Conservation (phyloP, 2,888 invertebrate species). For the Anticlea derivata region DNA sequence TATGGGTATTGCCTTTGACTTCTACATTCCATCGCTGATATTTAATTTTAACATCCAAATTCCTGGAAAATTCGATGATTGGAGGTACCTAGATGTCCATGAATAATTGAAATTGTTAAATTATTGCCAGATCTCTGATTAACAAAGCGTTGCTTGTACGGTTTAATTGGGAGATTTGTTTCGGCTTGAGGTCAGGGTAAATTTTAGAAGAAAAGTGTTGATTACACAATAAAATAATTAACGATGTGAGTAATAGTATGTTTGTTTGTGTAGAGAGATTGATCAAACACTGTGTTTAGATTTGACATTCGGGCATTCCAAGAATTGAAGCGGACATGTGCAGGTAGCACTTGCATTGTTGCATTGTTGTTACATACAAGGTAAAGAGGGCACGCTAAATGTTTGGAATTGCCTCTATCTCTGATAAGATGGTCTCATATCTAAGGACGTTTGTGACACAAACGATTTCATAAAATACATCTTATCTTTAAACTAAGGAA, state of each 20-base stretch:
- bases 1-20: constrained; percentile 13
- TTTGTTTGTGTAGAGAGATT: no score
- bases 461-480: neutral
- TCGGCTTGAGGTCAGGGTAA: constrained; percentile 51
- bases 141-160: constrained; percentile 38
- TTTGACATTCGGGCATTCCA: neutral
- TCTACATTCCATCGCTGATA: neutral
- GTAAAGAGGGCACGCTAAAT: neutral
- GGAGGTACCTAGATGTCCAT: constrained; percentile 19
- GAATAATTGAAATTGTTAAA: constrained; percentile 29
- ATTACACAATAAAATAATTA: constrained; percentile 28
- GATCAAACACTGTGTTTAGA: no score
- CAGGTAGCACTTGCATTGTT: no score
- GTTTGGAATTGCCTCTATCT: neutral
- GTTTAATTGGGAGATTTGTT: constrained; percentile 48
- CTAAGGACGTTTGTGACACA: no score
- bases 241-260: neutral
- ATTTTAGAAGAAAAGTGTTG: constrained; percentile 40
- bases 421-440: no score
- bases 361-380: no score
- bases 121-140: constrained; percentile 36
- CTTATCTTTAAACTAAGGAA: constrained; percentile 10
- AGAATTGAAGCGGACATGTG: neutral
- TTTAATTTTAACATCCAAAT: neutral
- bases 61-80: constrained; percentile 1